These are phyloP conservation scores for Drosophila mayri DNA, from an alignment of 1,140 invertebrate species.

Conservation along the genomic window DNA sequence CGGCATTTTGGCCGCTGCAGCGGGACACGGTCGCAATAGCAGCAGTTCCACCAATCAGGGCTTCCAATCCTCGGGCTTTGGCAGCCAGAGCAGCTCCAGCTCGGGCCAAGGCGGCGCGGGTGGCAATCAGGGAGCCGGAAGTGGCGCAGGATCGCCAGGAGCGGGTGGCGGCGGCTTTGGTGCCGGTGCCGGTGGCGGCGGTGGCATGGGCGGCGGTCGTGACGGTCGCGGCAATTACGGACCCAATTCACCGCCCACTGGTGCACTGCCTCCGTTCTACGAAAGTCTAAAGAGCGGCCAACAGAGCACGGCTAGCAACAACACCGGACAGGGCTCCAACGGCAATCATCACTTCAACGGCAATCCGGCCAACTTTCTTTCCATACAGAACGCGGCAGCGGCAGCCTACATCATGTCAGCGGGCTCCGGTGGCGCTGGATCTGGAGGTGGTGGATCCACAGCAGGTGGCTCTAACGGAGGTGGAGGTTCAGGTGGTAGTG, in stretches of 20 bases:
- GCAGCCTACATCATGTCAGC: constrained; percentile 79
- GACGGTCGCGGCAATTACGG: constrained; percentile 92
- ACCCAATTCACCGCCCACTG: constrained; percentile 92
- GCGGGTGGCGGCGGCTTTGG: constrained; percentile 84
- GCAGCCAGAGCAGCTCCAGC: constrained; percentile 69
- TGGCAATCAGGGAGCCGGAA: constrained; percentile 85
- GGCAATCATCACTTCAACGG: constrained; percentile 85
- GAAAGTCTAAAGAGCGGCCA: constrained; percentile 92
- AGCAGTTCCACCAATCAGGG: constrained; percentile 85
- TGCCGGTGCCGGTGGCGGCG: constrained; percentile 87
- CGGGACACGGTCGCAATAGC: constrained; percentile 90
- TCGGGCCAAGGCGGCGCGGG: constrained; percentile 73
- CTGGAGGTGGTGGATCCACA: constrained; percentile 2
- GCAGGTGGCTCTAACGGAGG: constrained; percentile 34
- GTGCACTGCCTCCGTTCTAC: constrained; percentile 93
- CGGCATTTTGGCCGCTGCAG: constrained; percentile 89
- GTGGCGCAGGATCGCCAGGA: constrained; percentile 86
- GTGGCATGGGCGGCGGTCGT: constrained; percentile 90
- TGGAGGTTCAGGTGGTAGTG: not conserved
- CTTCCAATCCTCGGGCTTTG: constrained; percentile 80
- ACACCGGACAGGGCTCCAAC: constrained; percentile 19
- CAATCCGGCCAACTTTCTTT: constrained; percentile 88
- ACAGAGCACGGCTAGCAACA: constrained; percentile 69
- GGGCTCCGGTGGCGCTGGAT: constrained; percentile 22
- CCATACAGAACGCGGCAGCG: constrained; percentile 84